Percentiles rank a stretch among this genome's conserved stretches.
Conservation (phyloP, 1,140 invertebrate genomes). For the Drosophila rufa region DNA sequence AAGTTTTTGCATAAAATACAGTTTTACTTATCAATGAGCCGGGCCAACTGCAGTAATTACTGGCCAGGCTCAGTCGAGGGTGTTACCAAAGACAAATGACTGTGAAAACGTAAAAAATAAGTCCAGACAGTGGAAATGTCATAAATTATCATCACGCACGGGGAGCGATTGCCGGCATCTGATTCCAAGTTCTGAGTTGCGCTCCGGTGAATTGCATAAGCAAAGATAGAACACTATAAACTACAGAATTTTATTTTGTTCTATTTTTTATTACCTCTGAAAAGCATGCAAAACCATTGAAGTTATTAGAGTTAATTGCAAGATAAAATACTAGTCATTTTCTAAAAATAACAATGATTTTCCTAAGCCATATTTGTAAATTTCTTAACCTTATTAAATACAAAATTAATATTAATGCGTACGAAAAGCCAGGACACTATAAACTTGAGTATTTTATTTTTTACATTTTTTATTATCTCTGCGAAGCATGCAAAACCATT, state of each 20-base stretch:
- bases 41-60: conserved; percentile 64
- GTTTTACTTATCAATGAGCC: conserved; percentile 75
- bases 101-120: conserved; percentile 43
- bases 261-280: conserved; percentile 1
- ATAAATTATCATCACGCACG: conserved; percentile 72
- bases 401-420: not conserved
- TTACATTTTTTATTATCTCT: not conserved
- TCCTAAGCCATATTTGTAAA: not conserved
- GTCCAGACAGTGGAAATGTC: conserved; percentile 36
- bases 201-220: conserved; percentile 38
- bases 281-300: too few relatives aligned
- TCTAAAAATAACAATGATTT: too few relatives aligned
- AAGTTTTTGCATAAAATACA: conserved; percentile 71
- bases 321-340: too few relatives aligned
- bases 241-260: not conserved
- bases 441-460: not conserved
- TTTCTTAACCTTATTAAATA: too few relatives aligned
- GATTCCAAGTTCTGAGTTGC: conserved; percentile 36
- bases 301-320: not conserved
- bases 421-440: not conserved
- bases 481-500: too few relatives aligned
- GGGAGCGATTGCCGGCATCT: conserved; percentile 10
- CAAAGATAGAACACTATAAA: not conserved
- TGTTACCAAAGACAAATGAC: conserved; percentile 68
- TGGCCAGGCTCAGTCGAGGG: conserved; percentile 18